A percentile compares a stretch with the other conserved stretches of the same genome.
These are phyloP conservation scores for Diabrotica undecimpunctata DNA, from an alignment of 1,140 invertebrate genomes.

Conservation along the genomic window DNA sequence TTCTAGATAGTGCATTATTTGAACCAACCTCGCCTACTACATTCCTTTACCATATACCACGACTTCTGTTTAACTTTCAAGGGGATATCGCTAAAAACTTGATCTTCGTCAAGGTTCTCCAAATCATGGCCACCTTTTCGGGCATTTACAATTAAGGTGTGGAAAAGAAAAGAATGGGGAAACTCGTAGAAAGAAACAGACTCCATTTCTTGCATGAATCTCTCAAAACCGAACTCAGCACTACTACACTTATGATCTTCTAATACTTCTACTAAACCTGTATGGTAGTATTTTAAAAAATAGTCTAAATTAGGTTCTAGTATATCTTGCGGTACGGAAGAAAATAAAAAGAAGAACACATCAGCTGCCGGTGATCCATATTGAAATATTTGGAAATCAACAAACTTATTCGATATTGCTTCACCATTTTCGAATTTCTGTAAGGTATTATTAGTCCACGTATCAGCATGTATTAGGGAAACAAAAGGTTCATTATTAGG, in stretches of 20 bases:
- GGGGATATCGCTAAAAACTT: not conserved
- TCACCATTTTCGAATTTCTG: constrained; percentile 44
- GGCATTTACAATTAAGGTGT: not conserved
- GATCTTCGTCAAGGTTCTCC: not conserved
- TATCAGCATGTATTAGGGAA: constrained; percentile 54
- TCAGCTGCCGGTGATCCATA: constrained; percentile 53
- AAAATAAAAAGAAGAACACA: constrained; percentile 54
- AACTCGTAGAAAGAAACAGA: constrained; percentile 13
- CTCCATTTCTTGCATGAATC: constrained; percentile 25
- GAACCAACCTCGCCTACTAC: constrained; percentile 10
- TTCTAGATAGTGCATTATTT: too few relatives aligned
- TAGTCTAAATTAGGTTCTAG: constrained; percentile 47
- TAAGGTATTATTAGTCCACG: constrained; percentile 62
- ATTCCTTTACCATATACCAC: constrained; percentile 3
- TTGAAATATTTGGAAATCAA: constrained; percentile 60
- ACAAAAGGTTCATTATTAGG: constrained; percentile 46
- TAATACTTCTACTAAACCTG: constrained; percentile 21
- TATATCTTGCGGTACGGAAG: constrained; percentile 49
- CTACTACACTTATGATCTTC: constrained; percentile 17
- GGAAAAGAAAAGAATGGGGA: constrained; percentile 15
- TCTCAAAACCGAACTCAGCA: constrained; percentile 5
- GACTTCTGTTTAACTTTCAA: not conserved
- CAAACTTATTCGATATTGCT: constrained; percentile 47
- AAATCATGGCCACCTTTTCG: not conserved
- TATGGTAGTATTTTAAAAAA: constrained; percentile 51